Evolutionary conservation across 2,113 vertebrate genomes (phyloP).

Genomic region (Rhineura floridana): DNA sequence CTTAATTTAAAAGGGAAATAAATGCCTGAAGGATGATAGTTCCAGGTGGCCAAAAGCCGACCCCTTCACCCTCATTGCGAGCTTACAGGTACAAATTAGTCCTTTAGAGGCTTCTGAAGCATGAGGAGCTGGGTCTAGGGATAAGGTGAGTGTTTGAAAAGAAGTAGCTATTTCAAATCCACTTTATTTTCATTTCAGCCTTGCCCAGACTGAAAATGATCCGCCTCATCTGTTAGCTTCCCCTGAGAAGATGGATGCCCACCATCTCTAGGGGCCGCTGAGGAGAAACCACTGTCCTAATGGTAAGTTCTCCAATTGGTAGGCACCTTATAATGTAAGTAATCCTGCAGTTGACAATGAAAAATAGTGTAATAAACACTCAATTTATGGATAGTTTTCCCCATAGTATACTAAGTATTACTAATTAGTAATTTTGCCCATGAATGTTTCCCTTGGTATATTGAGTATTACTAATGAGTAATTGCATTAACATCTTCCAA

Average conservation of each 20-base stretch:
- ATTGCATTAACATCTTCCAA: constrained; percentile 2
- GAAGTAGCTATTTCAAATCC: not conserved
- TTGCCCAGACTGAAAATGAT: not conserved
- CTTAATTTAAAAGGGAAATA: not conserved
- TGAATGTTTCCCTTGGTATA: not conserved
- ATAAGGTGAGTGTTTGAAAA: not conserved
- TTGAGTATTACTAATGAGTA: not conserved
- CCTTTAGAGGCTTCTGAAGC: not conserved
- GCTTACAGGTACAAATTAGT: not conserved
- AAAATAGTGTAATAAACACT: not conserved
- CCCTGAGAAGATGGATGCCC: too few relatives aligned
- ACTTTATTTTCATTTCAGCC: not conserved
- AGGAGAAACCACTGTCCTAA: not conserved
- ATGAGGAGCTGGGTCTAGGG: not conserved
- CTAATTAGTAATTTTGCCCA: not conserved
- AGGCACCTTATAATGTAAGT: not conserved
- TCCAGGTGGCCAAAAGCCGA: not conserved
- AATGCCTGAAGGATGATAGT: not conserved
- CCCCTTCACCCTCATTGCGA: not conserved
- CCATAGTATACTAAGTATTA: not conserved
- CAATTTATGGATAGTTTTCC: not conserved
- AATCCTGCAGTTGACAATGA: not conserved
- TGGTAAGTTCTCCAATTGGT: not conserved
- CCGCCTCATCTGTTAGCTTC: not conserved
- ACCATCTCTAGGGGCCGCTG: not conserved